Conservation (phyloP, 2,113 vertebrate species). For the Pygoscelis antarcticus region DNA sequence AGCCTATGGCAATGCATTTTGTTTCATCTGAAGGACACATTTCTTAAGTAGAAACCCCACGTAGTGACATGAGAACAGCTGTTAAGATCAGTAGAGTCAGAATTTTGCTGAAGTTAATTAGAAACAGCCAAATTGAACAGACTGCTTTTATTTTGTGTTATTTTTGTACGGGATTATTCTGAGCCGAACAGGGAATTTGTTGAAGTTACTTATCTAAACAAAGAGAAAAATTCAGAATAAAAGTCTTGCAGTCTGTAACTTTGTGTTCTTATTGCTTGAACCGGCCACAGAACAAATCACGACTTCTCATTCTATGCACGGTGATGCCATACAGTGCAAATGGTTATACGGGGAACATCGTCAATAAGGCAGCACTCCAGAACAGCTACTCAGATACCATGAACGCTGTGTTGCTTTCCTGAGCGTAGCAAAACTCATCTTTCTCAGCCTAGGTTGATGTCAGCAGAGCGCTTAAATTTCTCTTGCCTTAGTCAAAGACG, state of each 20-base stretch:
- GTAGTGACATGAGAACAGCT: neutral
- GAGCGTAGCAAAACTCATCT: fast-evolving
- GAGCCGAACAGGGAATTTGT: neutral
- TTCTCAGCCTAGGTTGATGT: neutral
- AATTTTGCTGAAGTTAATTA: neutral
- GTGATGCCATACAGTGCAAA: neutral
- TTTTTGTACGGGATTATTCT: neutral
- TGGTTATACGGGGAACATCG: neutral
- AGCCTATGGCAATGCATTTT: neutral
- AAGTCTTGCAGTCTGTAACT: neutral
- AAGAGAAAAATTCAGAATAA: neutral
- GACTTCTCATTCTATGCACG: fast-evolving
- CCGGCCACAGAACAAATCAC: neutral
- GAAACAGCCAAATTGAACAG: neutral
- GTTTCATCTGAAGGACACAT: neutral
- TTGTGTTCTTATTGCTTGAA: neutral
- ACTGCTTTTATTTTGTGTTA: neutral
- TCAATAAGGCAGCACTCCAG: neutral
- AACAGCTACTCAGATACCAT: neutral
- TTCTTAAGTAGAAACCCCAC: neutral
- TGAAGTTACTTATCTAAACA: neutral
- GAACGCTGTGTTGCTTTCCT: fast-evolving
- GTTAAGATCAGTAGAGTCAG: neutral
- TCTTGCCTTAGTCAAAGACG: neutral
- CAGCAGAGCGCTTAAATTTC: neutral